phyloP scores from a whole-genome alignment of 2,888 invertebrate species.

The Elgonia sp. region DNA sequence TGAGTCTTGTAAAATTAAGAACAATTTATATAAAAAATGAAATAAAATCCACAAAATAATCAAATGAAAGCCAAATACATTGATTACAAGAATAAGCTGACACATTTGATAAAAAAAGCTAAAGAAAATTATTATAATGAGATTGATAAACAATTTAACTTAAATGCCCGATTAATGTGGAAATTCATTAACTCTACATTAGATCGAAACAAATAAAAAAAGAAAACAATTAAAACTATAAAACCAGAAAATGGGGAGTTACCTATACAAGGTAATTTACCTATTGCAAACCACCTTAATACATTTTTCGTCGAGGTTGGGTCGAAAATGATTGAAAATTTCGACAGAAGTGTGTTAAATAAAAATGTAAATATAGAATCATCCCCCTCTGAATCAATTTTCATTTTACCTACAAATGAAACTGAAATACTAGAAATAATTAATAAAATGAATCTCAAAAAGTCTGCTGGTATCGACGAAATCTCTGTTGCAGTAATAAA shows the following conservation, averaged over 20 bases:
- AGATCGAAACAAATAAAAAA: not conserved
- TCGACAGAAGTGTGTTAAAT: not conserved
- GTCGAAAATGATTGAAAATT: not conserved
- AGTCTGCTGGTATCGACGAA: not conserved
- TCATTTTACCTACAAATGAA: not conserved
- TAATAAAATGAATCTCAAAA: not conserved
- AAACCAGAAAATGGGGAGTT: not conserved
- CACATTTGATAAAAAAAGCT: not conserved
- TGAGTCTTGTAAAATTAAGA: not conserved
- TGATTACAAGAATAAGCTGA: not conserved
- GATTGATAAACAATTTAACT: not conserved
- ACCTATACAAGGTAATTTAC: not conserved
- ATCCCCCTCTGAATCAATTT: not conserved
- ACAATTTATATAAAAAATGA: conserved; percentile 2
- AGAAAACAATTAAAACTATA: not conserved
- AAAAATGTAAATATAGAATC: not conserved
- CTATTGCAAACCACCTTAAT: not conserved
- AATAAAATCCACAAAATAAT: not conserved
- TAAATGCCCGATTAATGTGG: not conserved
- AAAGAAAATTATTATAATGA: not conserved
- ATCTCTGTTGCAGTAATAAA: not conserved
- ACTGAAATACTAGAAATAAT: not conserved
- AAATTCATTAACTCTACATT: not conserved
- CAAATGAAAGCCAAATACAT: not conserved
- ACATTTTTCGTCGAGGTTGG: not conserved